These are phyloP conservation scores for Hyperoplus immaculatus DNA, from an alignment of 2,797 vertebrate genomes.

Conservation along the genomic window DNA sequence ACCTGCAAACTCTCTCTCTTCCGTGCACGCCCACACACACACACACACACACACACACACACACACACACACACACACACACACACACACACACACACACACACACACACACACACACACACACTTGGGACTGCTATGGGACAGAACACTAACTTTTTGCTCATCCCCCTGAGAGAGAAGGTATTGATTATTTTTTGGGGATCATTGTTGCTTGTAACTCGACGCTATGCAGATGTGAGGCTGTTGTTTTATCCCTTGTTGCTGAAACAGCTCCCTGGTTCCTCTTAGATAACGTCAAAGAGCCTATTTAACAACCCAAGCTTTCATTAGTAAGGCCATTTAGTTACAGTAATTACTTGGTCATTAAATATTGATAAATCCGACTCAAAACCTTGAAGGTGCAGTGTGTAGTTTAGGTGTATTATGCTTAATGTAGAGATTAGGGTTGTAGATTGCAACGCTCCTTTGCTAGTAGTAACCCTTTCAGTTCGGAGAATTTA, in stretches of 20 bases:
- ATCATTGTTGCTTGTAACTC: conserved; percentile 41
- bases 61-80: not conserved
- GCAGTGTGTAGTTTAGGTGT: not conserved
- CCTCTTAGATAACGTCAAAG: conserved; percentile 27
- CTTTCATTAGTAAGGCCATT: conserved; percentile 20
- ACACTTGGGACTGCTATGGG: conserved; percentile 46
- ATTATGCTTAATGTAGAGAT: no score
- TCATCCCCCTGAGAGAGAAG: conserved; percentile 52
- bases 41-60: no score
- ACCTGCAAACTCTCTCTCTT: conserved; percentile 63
- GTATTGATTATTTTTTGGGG: conserved; percentile 61
- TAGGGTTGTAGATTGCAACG: no score
- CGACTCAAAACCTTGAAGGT: conserved; percentile 4
- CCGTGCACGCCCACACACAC: no score
- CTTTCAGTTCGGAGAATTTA: no score
- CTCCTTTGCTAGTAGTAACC: no score
- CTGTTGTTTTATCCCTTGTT: conserved; percentile 25
- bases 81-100: conserved; percentile 43
- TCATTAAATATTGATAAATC: conserved; percentile 1
- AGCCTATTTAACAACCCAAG: conserved; percentile 15
- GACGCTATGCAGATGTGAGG: conserved; percentile 28
- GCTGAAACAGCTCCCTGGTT: conserved; percentile 42
- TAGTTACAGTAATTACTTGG: conserved; percentile 25
- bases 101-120: conserved; percentile 32
- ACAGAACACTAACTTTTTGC: conserved; percentile 64